Evolutionary conservation across 2,888 invertebrate species (phyloP).

Genomic region (Leptopilina syphax): DNA sequence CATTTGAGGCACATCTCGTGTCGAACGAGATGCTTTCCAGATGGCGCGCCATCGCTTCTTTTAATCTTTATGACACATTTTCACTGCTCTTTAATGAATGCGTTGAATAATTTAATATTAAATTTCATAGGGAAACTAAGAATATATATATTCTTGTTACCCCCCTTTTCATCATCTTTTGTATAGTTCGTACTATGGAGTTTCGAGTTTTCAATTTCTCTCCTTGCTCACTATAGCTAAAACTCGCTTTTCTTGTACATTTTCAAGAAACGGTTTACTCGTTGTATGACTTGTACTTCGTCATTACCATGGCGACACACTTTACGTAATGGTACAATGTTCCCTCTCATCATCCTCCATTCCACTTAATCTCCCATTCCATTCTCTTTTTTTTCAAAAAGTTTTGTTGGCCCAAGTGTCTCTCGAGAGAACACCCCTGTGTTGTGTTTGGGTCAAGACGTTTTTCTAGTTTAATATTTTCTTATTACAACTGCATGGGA

Average conservation of each 20-base stretch:
- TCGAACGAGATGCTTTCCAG: not conserved
- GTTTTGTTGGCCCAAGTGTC: not conserved
- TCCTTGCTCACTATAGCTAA: not conserved
- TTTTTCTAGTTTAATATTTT: not conserved
- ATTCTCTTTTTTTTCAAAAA: slow-evolving; percentile 8
- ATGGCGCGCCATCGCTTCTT: slow-evolving; percentile 33
- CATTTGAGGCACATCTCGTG: slow-evolving; percentile 10
- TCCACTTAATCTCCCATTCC: not conserved
- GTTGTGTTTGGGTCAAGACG: not conserved
- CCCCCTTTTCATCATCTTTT: not conserved
- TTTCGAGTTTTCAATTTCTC: slow-evolving; percentile 17
- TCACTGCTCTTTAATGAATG: slow-evolving; percentile 51
- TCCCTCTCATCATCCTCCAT: not conserved
- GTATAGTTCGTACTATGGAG: not conserved
- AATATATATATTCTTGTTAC: not conserved
- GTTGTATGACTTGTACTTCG: slow-evolving; percentile 21
- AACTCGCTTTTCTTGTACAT: slow-evolving; percentile 17
- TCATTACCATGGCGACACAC: slow-evolving; percentile 35
- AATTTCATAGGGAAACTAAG: slow-evolving; percentile 43
- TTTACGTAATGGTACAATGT: slow-evolving; percentile 25
- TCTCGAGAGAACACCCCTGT: not conserved
- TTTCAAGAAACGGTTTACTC: not conserved
- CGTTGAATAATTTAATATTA: slow-evolving; percentile 56
- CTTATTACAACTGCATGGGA: not conserved
- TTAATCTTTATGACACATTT: slow-evolving; percentile 23